These are phyloP conservation scores for Ciconia stormi DNA, from an alignment of 2,113 vertebrate species.

Conservation along the genomic window DNA sequence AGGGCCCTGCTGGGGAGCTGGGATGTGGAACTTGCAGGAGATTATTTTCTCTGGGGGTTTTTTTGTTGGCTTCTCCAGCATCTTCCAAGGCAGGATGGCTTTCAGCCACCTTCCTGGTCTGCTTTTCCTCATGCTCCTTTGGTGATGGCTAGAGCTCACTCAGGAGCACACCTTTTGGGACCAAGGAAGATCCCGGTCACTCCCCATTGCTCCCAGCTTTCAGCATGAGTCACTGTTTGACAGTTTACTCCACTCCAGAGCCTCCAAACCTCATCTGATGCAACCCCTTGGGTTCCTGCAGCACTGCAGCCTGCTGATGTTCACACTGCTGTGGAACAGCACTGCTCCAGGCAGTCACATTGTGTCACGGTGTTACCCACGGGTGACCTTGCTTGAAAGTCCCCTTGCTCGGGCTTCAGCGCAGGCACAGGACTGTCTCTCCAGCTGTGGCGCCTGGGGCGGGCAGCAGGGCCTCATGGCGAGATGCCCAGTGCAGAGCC, in stretches of 20 bases:
- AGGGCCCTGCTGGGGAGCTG: not conserved
- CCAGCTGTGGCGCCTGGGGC: not conserved
- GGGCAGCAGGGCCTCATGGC: not conserved
- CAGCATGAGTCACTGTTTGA: not conserved
- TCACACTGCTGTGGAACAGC: not conserved
- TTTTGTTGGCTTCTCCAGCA: not conserved
- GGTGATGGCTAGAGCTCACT: not conserved
- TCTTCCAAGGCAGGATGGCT: not conserved
- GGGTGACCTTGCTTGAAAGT: not conserved
- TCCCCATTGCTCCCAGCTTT: not conserved
- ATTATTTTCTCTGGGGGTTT: not conserved
- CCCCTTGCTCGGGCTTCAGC: not conserved
- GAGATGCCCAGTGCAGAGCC: not conserved
- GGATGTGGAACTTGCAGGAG: not conserved
- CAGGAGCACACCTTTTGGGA: not conserved
- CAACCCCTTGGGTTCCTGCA: not conserved
- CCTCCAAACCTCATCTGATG: not conserved
- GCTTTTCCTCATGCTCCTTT: not conserved
- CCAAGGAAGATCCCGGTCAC: not conserved
- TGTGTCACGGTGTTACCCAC: not conserved
- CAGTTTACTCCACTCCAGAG: not conserved
- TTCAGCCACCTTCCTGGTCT: not conserved
- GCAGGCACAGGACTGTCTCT: not conserved
- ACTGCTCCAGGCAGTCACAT: not conserved
- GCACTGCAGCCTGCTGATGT: not conserved